phyloP scores from a whole-genome alignment of 2,113 vertebrate genomes.

The Ctenodactylus gundi region DNA sequence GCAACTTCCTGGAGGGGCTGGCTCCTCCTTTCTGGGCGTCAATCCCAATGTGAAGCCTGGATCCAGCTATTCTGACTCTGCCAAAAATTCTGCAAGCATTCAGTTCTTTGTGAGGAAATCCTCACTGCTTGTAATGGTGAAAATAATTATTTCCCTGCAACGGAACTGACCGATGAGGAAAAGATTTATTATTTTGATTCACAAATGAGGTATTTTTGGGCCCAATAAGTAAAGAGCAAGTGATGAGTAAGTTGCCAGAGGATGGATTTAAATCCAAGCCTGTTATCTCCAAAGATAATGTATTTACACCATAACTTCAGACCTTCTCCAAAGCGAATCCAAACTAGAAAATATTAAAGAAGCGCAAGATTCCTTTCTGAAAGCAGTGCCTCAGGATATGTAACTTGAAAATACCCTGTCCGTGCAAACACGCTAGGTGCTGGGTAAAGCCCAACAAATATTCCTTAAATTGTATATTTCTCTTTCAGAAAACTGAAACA shows the following conservation, averaged over 20 bases:
- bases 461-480: neutral
- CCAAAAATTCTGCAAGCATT: neutral
- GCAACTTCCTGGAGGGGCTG: neutral
- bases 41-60: neutral
- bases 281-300: neutral
- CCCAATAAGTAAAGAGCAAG: neutral
- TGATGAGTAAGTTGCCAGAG: neutral
- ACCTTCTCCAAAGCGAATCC: neutral
- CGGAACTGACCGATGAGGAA: neutral
- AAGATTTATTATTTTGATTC: conserved; percentile 2
- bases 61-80: neutral
- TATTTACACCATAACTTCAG: neutral
- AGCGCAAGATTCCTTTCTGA: neutral
- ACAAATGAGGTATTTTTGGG: neutral
- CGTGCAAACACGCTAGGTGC: neutral
- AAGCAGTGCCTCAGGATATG: neutral
- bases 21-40: neutral
- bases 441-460: neutral
- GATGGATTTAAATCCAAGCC: neutral
- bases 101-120: neutral
- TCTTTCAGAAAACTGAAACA: neutral
- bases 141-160: neutral
- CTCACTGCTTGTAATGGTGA: neutral
- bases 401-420: neutral
- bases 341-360: neutral